A percentile compares a stretch with the other conserved stretches of the same genome.
phyloP scores from a whole-genome alignment of 2,113 vertebrate genomes.

The Mellivora capensis region DNA sequence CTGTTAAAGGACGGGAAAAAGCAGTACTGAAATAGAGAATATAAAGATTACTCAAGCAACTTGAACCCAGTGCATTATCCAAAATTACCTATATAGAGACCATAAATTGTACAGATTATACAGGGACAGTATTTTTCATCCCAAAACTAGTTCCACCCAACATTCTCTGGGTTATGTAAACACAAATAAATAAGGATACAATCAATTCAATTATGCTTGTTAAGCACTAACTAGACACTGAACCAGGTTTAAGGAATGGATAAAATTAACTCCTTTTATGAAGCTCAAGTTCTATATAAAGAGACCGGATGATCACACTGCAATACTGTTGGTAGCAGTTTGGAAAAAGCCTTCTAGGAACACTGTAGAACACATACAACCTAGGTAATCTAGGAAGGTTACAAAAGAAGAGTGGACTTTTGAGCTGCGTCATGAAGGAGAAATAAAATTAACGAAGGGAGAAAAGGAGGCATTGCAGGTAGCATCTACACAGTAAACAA shows the following conservation, averaged over 20 bases:
- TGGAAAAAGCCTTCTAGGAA: not conserved
- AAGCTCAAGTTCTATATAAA: not conserved
- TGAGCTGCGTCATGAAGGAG: not conserved
- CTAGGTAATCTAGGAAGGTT: not conserved
- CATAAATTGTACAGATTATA: not conserved
- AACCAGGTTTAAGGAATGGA: not conserved
- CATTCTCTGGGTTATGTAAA: not conserved
- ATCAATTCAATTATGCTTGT: constrained; percentile 6
- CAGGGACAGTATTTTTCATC: not conserved
- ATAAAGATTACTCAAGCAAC: constrained; percentile 30
- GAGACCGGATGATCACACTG: not conserved
- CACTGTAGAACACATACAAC: not conserved
- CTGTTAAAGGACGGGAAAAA: not conserved
- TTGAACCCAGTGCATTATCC: not conserved
- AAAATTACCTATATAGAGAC: constrained; percentile 14
- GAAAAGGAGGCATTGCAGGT: not conserved
- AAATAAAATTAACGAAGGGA: constrained; percentile 23
- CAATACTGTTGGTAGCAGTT: not conserved
- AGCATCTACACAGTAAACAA: not conserved
- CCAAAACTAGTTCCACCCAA: not conserved
- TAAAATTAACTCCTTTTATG: not conserved
- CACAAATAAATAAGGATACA: not conserved
- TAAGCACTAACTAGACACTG: not conserved
- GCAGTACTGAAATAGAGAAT: constrained; percentile 11
- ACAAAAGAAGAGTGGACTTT: not conserved